These are phyloP conservation scores for Oxygymnocypris stewartii DNA, from an alignment of 2,113 vertebrate genomes.

Conservation along the genomic window DNA sequence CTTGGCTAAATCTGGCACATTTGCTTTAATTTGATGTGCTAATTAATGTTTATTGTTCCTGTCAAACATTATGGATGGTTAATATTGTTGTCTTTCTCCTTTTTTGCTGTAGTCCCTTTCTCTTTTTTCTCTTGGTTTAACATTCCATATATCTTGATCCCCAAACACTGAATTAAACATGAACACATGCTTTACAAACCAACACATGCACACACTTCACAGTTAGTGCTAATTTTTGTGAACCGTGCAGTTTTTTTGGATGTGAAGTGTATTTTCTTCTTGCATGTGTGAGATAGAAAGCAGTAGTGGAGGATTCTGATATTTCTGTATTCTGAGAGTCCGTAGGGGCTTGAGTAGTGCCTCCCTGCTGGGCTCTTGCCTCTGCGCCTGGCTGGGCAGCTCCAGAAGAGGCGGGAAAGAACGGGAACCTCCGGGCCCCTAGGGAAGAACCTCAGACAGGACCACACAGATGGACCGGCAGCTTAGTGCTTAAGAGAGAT, in stretches of 20 bases:
- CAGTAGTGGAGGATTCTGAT: slow-evolving; percentile 10
- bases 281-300: slow-evolving; percentile 27
- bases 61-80: neutral
- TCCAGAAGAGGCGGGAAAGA: slow-evolving; percentile 36
- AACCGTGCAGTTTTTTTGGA: neutral
- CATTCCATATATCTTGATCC: neutral
- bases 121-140: neutral
- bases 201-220: slow-evolving; percentile 14
- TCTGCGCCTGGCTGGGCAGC: slow-evolving; percentile 54
- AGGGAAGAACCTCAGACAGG: slow-evolving; percentile 46
- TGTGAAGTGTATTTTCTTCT: neutral
- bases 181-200: neutral
- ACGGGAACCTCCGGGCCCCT: slow-evolving; percentile 33
- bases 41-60: neutral
- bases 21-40: neutral
- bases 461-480: slow-evolving; percentile 21
- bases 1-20: neutral
- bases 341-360: slow-evolving; percentile 31
- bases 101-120: neutral
- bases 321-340: slow-evolving; percentile 45
- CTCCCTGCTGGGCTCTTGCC: slow-evolving; percentile 31
- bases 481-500: slow-evolving; percentile 20
- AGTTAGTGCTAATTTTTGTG: neutral
- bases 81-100: neutral
- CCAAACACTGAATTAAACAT: slow-evolving; percentile 41